phyloP scores from a whole-genome alignment of 2,888 invertebrate genomes.

The Schizotus pectinicornis region DNA sequence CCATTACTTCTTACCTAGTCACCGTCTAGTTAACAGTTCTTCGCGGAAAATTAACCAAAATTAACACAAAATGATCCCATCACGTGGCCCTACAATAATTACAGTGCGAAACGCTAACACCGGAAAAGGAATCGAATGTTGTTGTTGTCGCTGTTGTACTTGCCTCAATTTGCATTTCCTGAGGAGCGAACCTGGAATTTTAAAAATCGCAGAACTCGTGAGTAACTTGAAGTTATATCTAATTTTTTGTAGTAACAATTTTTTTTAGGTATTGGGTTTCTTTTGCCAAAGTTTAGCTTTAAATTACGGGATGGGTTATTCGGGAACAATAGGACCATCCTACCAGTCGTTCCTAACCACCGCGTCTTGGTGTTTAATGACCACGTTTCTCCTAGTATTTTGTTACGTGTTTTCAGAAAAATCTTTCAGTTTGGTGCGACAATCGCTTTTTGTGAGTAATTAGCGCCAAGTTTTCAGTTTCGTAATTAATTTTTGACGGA shows the following conservation, averaged over 20 bases:
- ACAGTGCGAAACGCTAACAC: conserved; percentile 48
- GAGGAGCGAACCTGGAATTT: conserved; percentile 72
- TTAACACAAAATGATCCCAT: conserved; percentile 49
- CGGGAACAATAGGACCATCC: conserved; percentile 76
- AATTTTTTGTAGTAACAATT: too few species aligned
- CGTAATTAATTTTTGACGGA: conserved; percentile 27
- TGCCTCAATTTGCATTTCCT: conserved; percentile 81
- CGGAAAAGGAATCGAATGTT: conserved; percentile 64
- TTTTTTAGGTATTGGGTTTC: conserved; percentile 80
- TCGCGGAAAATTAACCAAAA: not conserved
- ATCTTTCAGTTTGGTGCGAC: conserved; percentile 75
- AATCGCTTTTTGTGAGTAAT: conserved; percentile 81
- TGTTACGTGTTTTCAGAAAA: conserved; percentile 82
- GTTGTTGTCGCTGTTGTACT: conserved; percentile 79
- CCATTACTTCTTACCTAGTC: conserved; percentile 1
- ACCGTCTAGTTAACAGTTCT: conserved; percentile 5
- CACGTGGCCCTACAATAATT: conserved; percentile 62
- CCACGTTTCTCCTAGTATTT: conserved; percentile 73
- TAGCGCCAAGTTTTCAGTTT: conserved; percentile 3
- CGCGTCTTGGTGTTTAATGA: conserved; percentile 80
- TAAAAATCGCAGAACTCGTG: conserved; percentile 80
- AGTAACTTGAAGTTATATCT: too few species aligned
- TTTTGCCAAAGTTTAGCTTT: conserved; percentile 82
- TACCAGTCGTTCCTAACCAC: conserved; percentile 83
- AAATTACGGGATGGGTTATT: conserved; percentile 77